A percentile compares a stretch with the other conserved stretches of the same genome.
phyloP scores from a whole-genome alignment of 2,113 vertebrate genomes.

The Cinclus cinclus region DNA sequence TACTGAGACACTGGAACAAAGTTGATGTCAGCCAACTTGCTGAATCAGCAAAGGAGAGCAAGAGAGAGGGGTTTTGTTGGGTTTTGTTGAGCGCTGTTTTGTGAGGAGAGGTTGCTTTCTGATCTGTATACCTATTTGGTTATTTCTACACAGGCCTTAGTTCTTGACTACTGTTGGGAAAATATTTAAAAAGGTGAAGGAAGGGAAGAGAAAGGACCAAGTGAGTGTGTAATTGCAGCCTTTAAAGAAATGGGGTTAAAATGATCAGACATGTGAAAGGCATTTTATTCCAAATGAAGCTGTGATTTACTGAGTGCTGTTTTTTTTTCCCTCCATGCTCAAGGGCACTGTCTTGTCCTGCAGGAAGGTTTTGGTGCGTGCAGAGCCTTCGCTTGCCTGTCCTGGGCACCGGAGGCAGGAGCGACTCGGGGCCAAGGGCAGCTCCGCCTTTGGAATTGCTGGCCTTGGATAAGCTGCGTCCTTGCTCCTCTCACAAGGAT shows the following conservation, averaged over 20 bases:
- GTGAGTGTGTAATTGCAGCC: background rate
- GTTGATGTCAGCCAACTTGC: no score
- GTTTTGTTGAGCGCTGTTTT: background rate
- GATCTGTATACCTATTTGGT: fast-evolving
- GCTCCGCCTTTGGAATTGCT: fast-evolving
- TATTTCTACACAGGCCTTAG: background rate
- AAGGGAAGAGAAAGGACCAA: background rate
- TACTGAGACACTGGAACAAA: background rate
- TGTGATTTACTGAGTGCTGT: background rate
- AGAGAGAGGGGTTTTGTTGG: background rate
- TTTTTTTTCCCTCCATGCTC: background rate
- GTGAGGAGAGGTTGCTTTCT: background rate
- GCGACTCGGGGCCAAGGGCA: background rate
- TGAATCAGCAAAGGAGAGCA: background rate
- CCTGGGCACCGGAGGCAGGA: background rate
- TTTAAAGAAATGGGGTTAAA: background rate
- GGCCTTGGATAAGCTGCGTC: background rate
- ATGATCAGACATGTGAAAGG: background rate
- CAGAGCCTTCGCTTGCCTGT: background rate
- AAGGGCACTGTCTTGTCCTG: background rate
- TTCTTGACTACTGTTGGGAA: background rate
- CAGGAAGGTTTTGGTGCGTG: background rate
- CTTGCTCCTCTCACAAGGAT: background rate
- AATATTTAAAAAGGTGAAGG: background rate
- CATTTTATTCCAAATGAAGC: background rate